phyloP scores from a whole-genome alignment of 2,888 invertebrate genomes.

The Sympetrum striolatum region DNA sequence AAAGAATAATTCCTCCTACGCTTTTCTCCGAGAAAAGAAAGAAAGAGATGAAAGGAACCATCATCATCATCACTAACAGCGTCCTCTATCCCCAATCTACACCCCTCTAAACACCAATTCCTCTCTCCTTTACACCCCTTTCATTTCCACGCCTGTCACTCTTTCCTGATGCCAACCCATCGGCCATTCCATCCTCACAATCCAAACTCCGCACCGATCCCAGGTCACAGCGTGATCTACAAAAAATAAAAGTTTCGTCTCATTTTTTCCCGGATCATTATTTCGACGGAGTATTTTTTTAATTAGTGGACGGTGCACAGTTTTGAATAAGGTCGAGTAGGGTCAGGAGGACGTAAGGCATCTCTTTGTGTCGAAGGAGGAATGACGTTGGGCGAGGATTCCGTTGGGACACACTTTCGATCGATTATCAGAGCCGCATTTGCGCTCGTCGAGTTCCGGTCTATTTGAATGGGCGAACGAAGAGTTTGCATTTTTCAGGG shows the following conservation, averaged over 20 bases:
- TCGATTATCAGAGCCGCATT: neutral
- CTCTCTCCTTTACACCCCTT: neutral
- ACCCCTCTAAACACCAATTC: neutral
- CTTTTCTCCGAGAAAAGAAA: neutral
- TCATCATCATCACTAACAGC: neutral
- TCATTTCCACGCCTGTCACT: neutral
- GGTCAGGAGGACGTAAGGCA: neutral
- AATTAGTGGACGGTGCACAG: constrained; percentile 2
- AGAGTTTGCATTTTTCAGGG: too few relatives aligned
- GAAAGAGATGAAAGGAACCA: neutral
- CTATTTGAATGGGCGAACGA: neutral
- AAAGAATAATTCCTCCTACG: constrained; percentile 14
- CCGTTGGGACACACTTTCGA: neutral
- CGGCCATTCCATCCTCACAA: too few relatives aligned
- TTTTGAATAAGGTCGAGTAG: constrained; percentile 25
- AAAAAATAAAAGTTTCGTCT: neutral
- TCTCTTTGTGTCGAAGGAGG: neutral
- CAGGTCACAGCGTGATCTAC: too few relatives aligned
- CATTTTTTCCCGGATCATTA: neutral
- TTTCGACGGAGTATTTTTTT: constrained; percentile 15
- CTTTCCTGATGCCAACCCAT: neutral
- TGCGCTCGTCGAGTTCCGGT: neutral
- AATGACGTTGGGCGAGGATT: neutral
- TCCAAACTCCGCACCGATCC: too few relatives aligned
- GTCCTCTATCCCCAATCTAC: neutral